Conservation (phyloP, 2,113 vertebrate genomes). For the Callithrix jacchus region DNA sequence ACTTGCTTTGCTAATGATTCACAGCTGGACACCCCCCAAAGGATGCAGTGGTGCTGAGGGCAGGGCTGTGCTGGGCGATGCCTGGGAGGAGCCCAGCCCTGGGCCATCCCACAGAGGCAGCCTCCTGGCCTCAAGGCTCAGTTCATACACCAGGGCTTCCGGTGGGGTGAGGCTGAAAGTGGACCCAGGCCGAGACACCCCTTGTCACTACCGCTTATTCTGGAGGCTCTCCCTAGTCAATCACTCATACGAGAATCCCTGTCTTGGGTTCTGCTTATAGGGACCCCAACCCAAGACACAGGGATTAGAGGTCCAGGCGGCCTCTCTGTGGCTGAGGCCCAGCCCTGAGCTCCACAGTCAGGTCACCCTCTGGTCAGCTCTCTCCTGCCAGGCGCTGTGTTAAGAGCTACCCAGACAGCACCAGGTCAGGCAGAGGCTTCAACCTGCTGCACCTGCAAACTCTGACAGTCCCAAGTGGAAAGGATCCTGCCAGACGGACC, state of each 20-base stretch:
- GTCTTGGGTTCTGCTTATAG: background rate
- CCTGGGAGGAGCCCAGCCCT: background rate
- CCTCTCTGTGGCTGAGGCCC: fast-evolving
- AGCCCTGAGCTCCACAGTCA: fast-evolving
- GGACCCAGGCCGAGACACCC: background rate
- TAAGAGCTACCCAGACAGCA: background rate
- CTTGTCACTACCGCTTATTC: background rate
- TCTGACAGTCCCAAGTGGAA: too few species aligned
- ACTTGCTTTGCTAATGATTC: background rate
- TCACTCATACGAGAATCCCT: background rate
- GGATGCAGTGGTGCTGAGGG: background rate
- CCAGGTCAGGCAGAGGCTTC: too few species aligned
- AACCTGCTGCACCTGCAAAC: fast-evolving
- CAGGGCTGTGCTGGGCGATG: background rate
- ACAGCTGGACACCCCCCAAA: background rate
- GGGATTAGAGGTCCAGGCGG: background rate
- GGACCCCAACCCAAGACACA: background rate
- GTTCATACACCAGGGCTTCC: background rate
- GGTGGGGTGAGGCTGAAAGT: fast-evolving
- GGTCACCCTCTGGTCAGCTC: fast-evolving
- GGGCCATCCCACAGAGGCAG: background rate
- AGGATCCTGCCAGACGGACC: background rate
- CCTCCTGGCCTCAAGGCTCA: too few species aligned
- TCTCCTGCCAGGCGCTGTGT: fast-evolving
- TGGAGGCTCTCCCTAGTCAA: fast-evolving